phyloP scores from a whole-genome alignment of 2,888 invertebrate genomes.

The Tipula helvola region DNA sequence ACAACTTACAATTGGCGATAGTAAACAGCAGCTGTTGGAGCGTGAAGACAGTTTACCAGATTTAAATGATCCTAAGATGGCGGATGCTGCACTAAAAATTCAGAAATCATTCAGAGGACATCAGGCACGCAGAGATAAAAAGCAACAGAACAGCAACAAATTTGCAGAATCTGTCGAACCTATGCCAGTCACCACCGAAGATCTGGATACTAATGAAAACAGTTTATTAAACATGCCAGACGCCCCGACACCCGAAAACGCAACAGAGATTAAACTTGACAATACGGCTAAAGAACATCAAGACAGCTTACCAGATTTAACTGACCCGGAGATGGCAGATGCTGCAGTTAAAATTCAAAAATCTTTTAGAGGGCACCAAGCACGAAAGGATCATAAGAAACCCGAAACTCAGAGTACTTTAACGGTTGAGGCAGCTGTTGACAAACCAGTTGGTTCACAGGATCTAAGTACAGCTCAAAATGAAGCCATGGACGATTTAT shows the following conservation, averaged over 20 bases:
- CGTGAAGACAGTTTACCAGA: background rate
- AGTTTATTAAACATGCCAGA: background rate
- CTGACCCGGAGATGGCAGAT: background rate
- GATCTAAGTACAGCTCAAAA: too few relatives aligned
- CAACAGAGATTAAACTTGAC: background rate
- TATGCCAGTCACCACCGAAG: background rate
- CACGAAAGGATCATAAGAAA: background rate
- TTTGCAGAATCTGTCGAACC: background rate
- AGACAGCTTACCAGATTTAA: background rate
- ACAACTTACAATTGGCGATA: background rate
- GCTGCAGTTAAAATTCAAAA: conserved; percentile 19
- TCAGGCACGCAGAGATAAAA: background rate
- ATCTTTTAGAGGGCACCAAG: conserved; percentile 17
- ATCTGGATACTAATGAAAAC: background rate
- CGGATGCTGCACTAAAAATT: background rate
- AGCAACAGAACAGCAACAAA: background rate
- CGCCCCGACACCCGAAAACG: background rate
- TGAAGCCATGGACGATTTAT: too few relatives aligned
- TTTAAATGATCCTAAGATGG: background rate
- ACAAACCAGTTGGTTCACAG: background rate
- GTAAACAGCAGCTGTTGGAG: background rate
- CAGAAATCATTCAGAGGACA: conserved; percentile 14
- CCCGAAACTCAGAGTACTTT: too few relatives aligned
- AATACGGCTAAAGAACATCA: background rate
- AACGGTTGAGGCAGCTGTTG: background rate